These are phyloP conservation scores for Cydia pomonella DNA, from an alignment of 1,140 invertebrate genomes.

Conservation along the genomic window DNA sequence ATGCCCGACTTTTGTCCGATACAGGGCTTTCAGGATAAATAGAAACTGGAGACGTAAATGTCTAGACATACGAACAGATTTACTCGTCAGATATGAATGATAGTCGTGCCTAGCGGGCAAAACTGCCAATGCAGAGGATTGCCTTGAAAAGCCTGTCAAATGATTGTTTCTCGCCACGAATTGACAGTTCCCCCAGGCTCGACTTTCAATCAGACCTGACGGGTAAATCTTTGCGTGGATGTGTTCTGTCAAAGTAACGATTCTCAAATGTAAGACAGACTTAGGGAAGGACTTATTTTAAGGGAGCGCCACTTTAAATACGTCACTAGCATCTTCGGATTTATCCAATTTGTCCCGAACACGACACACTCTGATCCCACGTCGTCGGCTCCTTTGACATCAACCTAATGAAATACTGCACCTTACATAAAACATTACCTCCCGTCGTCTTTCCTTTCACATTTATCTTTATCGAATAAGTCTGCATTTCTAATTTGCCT, in stretches of 20 bases:
- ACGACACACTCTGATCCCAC: conserved; percentile 28
- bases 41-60: too few species aligned
- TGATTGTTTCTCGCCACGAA: too few species aligned
- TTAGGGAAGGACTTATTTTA: neutral
- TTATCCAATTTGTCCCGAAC: conserved; percentile 29
- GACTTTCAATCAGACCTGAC: too few species aligned
- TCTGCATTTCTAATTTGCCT: conserved; percentile 55
- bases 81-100: too few species aligned
- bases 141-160: too few species aligned
- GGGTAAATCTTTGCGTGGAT: too few species aligned
- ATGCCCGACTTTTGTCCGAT: neutral
- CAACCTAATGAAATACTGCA: conserved; percentile 35
- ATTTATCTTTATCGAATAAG: conserved; percentile 62
- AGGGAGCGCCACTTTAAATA: conserved; percentile 4
- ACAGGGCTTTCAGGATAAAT: neutral
- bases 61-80: too few species aligned
- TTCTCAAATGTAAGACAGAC: neutral
- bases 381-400: conserved; percentile 24
- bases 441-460: conserved; percentile 67
- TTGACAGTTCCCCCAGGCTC: too few species aligned
- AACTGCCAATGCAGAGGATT: too few species aligned
- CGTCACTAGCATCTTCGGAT: conserved; percentile 19
- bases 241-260: too few species aligned
- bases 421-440: conserved; percentile 72
- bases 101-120: too few species aligned